A percentile compares a stretch with the other conserved stretches of the same genome.
phyloP scores from a whole-genome alignment of 2,797 vertebrate species.

The Ara ararauna region DNA sequence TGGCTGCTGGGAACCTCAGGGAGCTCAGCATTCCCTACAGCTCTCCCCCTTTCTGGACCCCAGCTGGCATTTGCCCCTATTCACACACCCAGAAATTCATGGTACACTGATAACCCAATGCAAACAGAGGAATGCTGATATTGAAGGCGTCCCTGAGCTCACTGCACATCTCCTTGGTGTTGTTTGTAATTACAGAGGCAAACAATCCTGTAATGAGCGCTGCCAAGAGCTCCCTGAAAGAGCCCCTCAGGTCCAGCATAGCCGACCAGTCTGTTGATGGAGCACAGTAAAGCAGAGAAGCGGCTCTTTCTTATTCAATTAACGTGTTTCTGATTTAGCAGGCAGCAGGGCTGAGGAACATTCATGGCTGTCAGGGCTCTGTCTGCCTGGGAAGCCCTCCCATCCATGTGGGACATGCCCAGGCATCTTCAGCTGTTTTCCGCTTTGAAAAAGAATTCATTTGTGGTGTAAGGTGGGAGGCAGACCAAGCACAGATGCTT shows the following conservation, averaged over 20 bases:
- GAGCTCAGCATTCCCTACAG: accelerated
- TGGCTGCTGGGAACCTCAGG: neutral
- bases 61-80: neutral
- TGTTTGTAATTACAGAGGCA: neutral
- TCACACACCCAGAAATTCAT: neutral
- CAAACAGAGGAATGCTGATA: neutral
- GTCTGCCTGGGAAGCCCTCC: neutral
- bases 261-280: neutral
- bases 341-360: neutral
- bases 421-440: constrained; percentile 2
- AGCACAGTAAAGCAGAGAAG: neutral
- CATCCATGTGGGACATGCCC: neutral
- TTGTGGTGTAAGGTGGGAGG: constrained; percentile 15
- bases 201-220: neutral
- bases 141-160: neutral
- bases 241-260: neutral
- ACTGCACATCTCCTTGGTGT: neutral
- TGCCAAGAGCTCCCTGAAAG: neutral
- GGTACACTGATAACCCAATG: neutral
- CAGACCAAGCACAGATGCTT: constrained; percentile 1
- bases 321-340: neutral
- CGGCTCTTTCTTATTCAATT: neutral
- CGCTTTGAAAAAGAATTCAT: constrained; percentile 33
- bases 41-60: neutral
- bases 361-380: neutral